Evolutionary conservation across 2,888 invertebrate genomes (phyloP), one percentile per base, ranked within the genome.

Genomic region (Volucella bombylans): DNA sequence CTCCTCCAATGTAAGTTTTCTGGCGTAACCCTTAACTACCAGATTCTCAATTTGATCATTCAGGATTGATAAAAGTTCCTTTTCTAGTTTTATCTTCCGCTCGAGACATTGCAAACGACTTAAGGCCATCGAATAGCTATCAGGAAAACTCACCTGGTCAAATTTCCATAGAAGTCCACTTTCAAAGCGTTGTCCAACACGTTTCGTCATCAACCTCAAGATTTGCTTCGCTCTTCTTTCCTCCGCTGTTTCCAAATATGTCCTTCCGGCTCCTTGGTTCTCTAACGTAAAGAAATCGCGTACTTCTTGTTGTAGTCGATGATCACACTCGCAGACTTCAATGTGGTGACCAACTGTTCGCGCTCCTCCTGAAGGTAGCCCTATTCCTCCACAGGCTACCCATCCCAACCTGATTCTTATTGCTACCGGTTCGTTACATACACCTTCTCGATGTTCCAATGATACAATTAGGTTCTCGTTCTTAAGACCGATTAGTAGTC

Each of bases 151-250:
- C n/a, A 82, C 47, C 38, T 86, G 31, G 10, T 87, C 82, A 49
- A 81, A 76, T 61, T 85, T 86, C 88, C 87, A 88, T 14, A 87
- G 45, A 3, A 87, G 65, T 1, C 85, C 86, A 47, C 82, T 82
- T n/a, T 87, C 80, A 52, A 77, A 86, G 6, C 65, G 57, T 18
- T 74, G 41, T 8, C 62, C 52, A 14, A 54, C 65, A 1, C 68
- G 68, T 18, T 18, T 73, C 11, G 59, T 82, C 31, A 73, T 82
- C 10, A 47, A 31, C 49, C 72, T 43, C 11, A 85, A 49, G 14
- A 87, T 71, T 45, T 62, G 15, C 41, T 49, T 14, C 3, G 62
- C 67, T 55, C 71, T 18, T 59, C 41, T 43, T 45, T 64, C 49
- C 38, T 72, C 61, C 8, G 15, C 1, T 31, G 47, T 39, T 39